A percentile compares a stretch with the other conserved stretches of the same genome.
Evolutionary conservation across 2,113 vertebrate genomes (phyloP).

Genomic region (Pleuronectes platessa): DNA sequence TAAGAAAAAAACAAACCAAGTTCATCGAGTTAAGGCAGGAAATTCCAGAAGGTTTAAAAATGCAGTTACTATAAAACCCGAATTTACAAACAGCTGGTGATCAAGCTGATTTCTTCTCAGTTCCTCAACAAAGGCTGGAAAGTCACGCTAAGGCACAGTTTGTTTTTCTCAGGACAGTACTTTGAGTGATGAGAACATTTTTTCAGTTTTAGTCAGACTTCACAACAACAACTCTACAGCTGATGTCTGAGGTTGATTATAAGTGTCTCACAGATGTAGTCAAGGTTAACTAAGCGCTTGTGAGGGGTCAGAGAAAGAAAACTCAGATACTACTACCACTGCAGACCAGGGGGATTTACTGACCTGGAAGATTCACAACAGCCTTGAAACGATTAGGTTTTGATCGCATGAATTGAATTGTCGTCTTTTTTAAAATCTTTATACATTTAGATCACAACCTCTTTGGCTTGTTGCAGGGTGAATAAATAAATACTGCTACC

Average conservation of each 20-base stretch:
- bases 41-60: not conserved
- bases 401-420: not conserved
- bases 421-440: not conserved
- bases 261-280: not conserved
- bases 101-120: not conserved
- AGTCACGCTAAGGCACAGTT: not conserved
- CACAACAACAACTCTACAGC: not conserved
- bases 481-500: not conserved
- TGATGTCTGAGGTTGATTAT: not conserved
- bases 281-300: not conserved
- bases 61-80: not conserved
- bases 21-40: not conserved
- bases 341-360: not conserved
- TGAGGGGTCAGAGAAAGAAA: not conserved
- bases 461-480: too few species aligned
- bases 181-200: not conserved
- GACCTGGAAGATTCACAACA: not conserved
- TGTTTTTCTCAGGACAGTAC: not conserved
- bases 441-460: too few species aligned
- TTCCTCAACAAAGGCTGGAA: not conserved
- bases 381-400: not conserved
- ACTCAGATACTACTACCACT: not conserved
- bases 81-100: conserved; percentile 1
- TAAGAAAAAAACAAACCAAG: not conserved
- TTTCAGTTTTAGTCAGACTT: not conserved